phyloP scores from a whole-genome alignment of 2,888 invertebrate species.

The Calameuta pallipes region DNA sequence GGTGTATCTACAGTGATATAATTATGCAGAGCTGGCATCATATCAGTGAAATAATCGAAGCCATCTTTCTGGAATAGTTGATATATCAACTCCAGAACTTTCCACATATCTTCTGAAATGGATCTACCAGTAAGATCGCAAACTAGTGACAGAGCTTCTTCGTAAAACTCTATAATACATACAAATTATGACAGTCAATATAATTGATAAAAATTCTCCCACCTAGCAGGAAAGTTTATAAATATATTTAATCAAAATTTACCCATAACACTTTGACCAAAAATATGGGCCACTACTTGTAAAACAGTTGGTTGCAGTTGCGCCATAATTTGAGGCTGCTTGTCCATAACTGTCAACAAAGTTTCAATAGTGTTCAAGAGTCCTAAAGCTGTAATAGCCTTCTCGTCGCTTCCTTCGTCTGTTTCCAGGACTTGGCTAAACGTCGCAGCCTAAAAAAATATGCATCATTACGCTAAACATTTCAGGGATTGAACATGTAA shows the following conservation, averaged over 20 bases:
- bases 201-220: constrained; percentile 2
- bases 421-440: constrained; percentile 83
- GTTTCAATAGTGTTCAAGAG: constrained; percentile 96
- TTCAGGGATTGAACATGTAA: too few species aligned
- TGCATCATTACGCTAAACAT: not conserved
- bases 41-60: constrained; percentile 95
- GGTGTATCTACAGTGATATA: constrained; percentile 96
- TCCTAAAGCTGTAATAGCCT: constrained; percentile 97
- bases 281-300: constrained; percentile 87
- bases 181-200: constrained; percentile 13
- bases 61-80: constrained; percentile 94
- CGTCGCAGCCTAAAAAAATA: constrained; percentile 73
- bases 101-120: constrained; percentile 96
- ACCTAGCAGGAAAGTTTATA: not conserved
- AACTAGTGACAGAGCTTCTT: constrained; percentile 93
- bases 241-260: constrained; percentile 44
- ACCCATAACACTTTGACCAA: constrained; percentile 86
- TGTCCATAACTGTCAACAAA: constrained; percentile 92
- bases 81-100: constrained; percentile 88
- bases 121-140: constrained; percentile 90
- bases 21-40: constrained; percentile 99
- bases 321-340: constrained; percentile 83
- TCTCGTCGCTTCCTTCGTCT: constrained; percentile 92
- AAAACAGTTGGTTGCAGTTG: constrained; percentile 93
- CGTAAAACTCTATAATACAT: constrained; percentile 86